These are phyloP conservation scores for Emydocephalus ijimae DNA, from an alignment of 2,113 vertebrate genomes.

Conservation along the genomic window DNA sequence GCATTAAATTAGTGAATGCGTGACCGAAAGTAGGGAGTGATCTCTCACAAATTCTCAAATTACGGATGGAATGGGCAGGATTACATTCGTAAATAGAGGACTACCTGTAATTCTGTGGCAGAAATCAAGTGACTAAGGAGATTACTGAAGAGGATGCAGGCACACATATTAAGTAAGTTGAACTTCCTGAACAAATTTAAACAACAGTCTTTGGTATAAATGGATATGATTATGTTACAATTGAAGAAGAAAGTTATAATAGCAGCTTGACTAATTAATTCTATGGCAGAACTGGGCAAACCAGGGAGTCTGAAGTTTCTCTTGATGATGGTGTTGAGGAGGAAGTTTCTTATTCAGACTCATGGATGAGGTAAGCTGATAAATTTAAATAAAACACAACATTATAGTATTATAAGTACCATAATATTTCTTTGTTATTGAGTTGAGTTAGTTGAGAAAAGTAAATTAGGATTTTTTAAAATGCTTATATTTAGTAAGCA, in stretches of 20 bases:
- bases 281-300: constrained; percentile 57
- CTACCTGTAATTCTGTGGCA: constrained; percentile 29
- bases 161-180: constrained; percentile 75
- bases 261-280: not conserved
- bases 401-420: not conserved
- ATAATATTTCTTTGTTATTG: not conserved
- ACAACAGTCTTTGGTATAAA: not conserved
- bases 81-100: no score
- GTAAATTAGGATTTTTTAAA: not conserved
- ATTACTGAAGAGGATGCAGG: constrained; percentile 69
- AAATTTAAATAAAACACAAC: not conserved
- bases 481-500: not conserved
- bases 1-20: no score
- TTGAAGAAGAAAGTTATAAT: not conserved
- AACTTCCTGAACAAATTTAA: not conserved
- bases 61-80: no score
- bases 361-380: constrained; percentile 72
- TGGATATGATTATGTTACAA: not conserved
- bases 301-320: constrained; percentile 72
- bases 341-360: constrained; percentile 65
- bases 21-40: no score
- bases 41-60: no score
- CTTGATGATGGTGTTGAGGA: constrained; percentile 81
- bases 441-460: constrained; percentile 27
- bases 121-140: constrained; percentile 67